Conservation (phyloP, 2,113 vertebrate genomes). For the Ibidorhyncha struthersii region DNA sequence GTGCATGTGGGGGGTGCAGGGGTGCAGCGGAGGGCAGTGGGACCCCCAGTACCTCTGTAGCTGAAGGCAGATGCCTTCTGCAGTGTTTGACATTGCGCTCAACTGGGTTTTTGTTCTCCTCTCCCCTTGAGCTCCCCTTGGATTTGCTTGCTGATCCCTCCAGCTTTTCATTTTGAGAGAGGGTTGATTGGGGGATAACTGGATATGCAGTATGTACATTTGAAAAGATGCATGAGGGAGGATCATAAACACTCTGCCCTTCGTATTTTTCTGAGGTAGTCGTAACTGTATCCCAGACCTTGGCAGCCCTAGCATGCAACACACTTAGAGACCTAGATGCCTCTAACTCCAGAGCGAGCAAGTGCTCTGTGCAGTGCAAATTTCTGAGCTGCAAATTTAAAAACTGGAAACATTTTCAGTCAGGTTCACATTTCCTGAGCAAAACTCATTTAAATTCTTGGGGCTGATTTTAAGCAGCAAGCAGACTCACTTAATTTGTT, state of each 20-base stretch:
- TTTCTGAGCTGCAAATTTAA: background rate
- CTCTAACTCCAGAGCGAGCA: background rate
- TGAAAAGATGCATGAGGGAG: background rate
- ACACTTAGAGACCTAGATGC: background rate
- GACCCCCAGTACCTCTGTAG: background rate
- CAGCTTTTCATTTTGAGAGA: background rate
- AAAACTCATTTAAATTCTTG: slow-evolving; percentile 34
- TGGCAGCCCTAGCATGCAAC: background rate
- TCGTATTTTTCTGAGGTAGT: background rate
- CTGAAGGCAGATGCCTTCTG: background rate
- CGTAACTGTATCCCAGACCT: background rate
- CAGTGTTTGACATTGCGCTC: fast-evolving
- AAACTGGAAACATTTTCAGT: background rate
- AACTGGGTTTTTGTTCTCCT: background rate
- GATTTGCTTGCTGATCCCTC: background rate
- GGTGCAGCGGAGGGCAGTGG: background rate
- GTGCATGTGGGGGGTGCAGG: background rate
- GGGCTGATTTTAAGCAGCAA: background rate
- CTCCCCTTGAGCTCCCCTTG: background rate
- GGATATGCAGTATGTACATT: background rate
- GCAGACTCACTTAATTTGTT: background rate
- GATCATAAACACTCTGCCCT: background rate
- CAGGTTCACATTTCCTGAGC: background rate
- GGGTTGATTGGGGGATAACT: background rate
- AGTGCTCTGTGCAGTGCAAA: background rate